Evolutionary conservation across 92 coral and sea anemone species (phyloP), one percentile per base, ranked within the genome.

Genomic region (Micromussa lordhowensis): DNA sequence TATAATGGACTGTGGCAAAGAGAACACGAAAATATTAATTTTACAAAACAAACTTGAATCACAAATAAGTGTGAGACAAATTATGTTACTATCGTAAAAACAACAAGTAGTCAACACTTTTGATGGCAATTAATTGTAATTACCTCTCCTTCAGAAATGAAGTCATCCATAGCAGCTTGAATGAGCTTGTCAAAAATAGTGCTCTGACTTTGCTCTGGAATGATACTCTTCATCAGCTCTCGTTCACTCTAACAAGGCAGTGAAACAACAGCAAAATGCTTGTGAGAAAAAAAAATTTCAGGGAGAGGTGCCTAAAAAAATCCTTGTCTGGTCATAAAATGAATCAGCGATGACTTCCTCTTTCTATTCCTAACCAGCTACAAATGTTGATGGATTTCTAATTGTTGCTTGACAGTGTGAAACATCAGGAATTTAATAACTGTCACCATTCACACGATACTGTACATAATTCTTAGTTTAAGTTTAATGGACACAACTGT

Each of bases 101-200:
- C 34, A 66, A 11, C 71, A 66, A 63, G 31, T 63, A 31, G 10
- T 31, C 31, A 63, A 63, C 12, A 63, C 69, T 21, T 19, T 66
- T 28, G 17, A 66, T 6, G 16, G 34, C 12, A 28, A 28, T 66
- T 66, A 26, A 14, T 10, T 26, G 71, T 66, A 10, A 79, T 63
- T 82, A 98, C 99, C 93, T 98, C 98, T 90, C 99, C 99, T 69
- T 98, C 99, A 24, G 93, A 55, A 68, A 93, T 96, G 58, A 98
- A 91, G 15, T 79, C 70, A 36, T 98, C 95, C 91, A 94, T 68
- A 16, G 99, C 93, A 26, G 91, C 95, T 79, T 98, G 98, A 87
- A 98, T 98, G 24, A 98, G 97, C 44, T 91, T 95, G 86, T 96
- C 99, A 91, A 97, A 97, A 87, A 92, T 96, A 58, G 93, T 87